phyloP scores from a whole-genome alignment of 2,797 vertebrate genomes.

The Cyclopterus lumpus region DNA sequence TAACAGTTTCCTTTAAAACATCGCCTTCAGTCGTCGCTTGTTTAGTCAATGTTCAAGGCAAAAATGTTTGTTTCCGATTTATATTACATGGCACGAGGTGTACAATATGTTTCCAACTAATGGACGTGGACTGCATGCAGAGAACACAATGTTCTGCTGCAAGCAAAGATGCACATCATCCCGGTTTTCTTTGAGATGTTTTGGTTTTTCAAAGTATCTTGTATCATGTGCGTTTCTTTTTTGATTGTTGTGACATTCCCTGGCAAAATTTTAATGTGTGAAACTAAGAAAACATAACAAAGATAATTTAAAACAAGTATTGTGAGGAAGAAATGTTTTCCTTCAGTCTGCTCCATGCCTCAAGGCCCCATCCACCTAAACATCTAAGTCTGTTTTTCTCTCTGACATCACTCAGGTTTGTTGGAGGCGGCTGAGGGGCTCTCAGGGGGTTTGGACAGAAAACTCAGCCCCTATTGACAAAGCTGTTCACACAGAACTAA shows the following conservation, averaged over 20 bases:
- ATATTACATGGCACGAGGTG: background rate
- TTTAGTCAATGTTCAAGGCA: slow-evolving; percentile 32
- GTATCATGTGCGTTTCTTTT: background rate
- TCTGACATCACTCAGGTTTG: slow-evolving; percentile 41
- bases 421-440: slow-evolving; percentile 26
- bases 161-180: background rate
- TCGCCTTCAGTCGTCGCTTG: slow-evolving; percentile 25
- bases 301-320: background rate
- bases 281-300: background rate
- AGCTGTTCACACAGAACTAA: slow-evolving; percentile 55
- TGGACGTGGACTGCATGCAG: background rate
- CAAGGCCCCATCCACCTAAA: slow-evolving; percentile 2
- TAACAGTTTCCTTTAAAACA: slow-evolving; percentile 39
- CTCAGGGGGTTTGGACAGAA: slow-evolving; percentile 29
- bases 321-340: slow-evolving; percentile 6
- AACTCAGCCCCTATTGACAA: slow-evolving; percentile 36
- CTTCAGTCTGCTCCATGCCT: slow-evolving; percentile 6
- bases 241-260: background rate
- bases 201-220: background rate
- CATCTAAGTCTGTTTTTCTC: slow-evolving; percentile 26
- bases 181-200: background rate
- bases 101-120: background rate
- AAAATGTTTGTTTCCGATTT: slow-evolving; percentile 13
- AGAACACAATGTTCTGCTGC: background rate
- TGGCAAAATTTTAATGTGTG: background rate